These are phyloP conservation scores for Drosophila kuntzei DNA, from an alignment of 2,888 invertebrate species.

Conservation along the genomic window DNA sequence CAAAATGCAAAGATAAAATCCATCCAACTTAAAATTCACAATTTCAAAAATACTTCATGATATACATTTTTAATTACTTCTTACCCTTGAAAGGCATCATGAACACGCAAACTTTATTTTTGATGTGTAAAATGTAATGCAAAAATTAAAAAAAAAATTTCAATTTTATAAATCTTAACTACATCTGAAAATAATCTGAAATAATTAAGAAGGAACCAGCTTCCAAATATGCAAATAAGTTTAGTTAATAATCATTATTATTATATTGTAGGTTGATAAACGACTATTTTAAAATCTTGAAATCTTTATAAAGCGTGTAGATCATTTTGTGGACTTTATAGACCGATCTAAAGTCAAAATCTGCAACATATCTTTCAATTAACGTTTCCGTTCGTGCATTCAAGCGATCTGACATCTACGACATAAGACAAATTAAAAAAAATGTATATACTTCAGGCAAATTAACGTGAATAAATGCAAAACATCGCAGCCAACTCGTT, in stretches of 20 bases:
- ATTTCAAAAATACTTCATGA: too few relatives aligned
- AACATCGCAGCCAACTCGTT: constrained; percentile 35
- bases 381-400: constrained; percentile 64
- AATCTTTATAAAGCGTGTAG: constrained; percentile 4
- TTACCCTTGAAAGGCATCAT: too few relatives aligned
- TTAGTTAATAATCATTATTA: not conserved
- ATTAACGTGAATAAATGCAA: constrained; percentile 27
- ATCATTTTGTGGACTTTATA: constrained; percentile 13
- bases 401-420: constrained; percentile 23
- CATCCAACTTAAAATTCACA: too few relatives aligned
- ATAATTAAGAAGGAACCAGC: not conserved
- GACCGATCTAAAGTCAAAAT: constrained; percentile 17
- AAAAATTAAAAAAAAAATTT: too few relatives aligned
- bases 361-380: constrained; percentile 59
- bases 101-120: too few relatives aligned
- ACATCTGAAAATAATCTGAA: too few relatives aligned
- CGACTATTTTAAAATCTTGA: not conserved
- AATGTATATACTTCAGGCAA: not conserved
- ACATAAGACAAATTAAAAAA: constrained; percentile 41
- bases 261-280: not conserved
- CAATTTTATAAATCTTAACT: too few relatives aligned
- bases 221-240: not conserved
- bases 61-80: too few relatives aligned
- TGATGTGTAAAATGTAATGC: too few relatives aligned
- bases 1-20: not conserved